Evolutionary conservation across 2,113 vertebrate species (phyloP), one percentile per base, ranked within the genome.

Genomic region (Nibea albiflora): DNA sequence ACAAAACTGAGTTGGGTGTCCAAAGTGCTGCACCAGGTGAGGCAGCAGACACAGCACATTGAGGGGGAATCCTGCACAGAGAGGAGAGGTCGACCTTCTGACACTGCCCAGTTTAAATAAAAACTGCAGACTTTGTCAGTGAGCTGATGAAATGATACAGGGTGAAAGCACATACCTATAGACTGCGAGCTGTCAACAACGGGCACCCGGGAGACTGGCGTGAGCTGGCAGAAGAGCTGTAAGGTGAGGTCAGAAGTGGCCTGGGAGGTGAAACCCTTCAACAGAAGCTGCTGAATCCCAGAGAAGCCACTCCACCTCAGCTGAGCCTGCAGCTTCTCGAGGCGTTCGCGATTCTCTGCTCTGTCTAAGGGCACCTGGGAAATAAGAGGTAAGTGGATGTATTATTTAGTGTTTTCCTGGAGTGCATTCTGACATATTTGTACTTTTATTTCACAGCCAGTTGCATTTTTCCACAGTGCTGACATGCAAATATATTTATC

Each of bases 101-200:
- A 39, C 47, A 62, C 2, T 14, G 39, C 0, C 3, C 19, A 72
- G 15, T 22, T 52, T 42, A 47, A 62, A 76, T 28, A 14, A 20
- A 69, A 54, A 35, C 10, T 31, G 3, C 2, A 52, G 4, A 35
- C 5, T 5, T 8, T 74, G 5, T 28, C 12, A 58, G 15, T 20
- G 2, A 54, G 35, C 3, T 20, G 1, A 50, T 50, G 5, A 20
- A 62, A 50, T 2, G 0, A 44, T 31, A 22, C 26, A 44, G 14
- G 35, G 53, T 58, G 61, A 68, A n/a, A 52, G n/a, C 5, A 42
- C 65, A 17, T 94, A 99, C 98, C 98, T 91, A 99, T 97, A 69
- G 97, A 96, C 93, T 98, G 97, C n/a, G 98, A 98, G 65, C 96
- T 96, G 92, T 99, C 98, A 50, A 99, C 97, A 90, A 99, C 98